Evolutionary conservation across 2,113 vertebrate species (phyloP).

Genomic region (Varanus salvator): DNA sequence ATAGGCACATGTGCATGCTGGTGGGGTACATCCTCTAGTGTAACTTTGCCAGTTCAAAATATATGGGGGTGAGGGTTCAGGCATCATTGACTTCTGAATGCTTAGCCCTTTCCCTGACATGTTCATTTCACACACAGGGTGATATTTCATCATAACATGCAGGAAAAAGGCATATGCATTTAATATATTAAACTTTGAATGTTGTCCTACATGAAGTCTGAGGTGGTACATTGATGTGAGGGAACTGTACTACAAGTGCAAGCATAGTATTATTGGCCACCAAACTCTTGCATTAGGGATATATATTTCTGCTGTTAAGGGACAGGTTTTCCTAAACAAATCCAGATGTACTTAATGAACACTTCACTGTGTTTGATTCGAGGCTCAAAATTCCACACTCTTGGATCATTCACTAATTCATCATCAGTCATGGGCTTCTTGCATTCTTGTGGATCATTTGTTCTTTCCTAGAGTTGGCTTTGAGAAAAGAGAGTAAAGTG

Average conservation of each 20-base stretch:
- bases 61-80: background rate
- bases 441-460: slow-evolving; percentile 22
- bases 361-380: slow-evolving; percentile 57
- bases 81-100: background rate
- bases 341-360: slow-evolving; percentile 64
- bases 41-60: background rate
- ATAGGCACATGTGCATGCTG: too few species aligned
- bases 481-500: slow-evolving; percentile 48
- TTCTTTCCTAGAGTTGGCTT: slow-evolving; percentile 14
- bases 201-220: background rate
- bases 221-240: background rate
- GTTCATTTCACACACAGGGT: background rate
- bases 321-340: slow-evolving; percentile 50
- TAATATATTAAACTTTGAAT: background rate
- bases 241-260: background rate
- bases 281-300: slow-evolving; percentile 16
- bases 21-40: background rate
- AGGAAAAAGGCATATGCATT: too few species aligned
- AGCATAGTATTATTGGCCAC: background rate
- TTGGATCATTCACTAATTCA: slow-evolving; percentile 34
- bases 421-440: slow-evolving; percentile 51
- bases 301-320: slow-evolving; percentile 32
- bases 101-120: background rate
- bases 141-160: background rate
- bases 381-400: slow-evolving; percentile 57